These are phyloP conservation scores for Drosophila infuscata DNA, from an alignment of 2,888 invertebrate genomes.

Conservation along the genomic window DNA sequence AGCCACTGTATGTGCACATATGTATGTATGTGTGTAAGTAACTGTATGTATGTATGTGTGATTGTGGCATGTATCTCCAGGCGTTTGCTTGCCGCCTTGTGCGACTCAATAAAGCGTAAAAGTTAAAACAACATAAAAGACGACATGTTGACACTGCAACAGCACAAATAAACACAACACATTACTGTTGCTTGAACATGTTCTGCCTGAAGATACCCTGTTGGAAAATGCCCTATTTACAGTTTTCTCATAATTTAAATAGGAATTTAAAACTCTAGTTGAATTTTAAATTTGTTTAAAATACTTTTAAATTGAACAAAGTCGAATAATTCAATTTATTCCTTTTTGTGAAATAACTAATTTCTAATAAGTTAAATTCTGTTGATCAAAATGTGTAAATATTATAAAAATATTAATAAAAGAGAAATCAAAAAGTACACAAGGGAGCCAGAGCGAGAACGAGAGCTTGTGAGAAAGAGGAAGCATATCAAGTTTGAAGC, in stretches of 20 bases:
- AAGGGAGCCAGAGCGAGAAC: neutral
- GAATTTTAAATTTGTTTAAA: neutral
- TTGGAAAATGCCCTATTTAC: neutral
- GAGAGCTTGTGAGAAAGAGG: neutral
- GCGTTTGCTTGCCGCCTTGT: constrained; percentile 31
- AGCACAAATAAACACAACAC: constrained; percentile 40
- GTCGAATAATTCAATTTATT: neutral
- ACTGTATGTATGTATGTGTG: constrained; percentile 7
- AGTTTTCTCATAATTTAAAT: neutral
- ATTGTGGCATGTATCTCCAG: constrained; percentile 32
- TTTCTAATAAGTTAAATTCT: neutral
- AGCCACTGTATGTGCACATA: neutral
- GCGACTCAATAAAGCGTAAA: constrained; percentile 63
- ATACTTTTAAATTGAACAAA: neutral
- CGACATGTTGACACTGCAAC: constrained; percentile 47
- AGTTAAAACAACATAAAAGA: constrained; percentile 58
- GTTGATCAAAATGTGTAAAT: neutral
- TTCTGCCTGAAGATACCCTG: constrained; percentile 2
- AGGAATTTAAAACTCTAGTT: neutral
- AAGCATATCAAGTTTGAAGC: neutral
- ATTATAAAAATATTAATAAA: neutral
- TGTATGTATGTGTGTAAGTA: constrained; percentile 9
- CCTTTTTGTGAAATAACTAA: neutral
- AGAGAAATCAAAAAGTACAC: too few species aligned
- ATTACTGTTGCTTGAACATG: neutral